Percentiles rank a stretch among this genome's conserved stretches.
phyloP scores from a whole-genome alignment of 2,888 invertebrate genomes.

The Anthophora plumipes region DNA sequence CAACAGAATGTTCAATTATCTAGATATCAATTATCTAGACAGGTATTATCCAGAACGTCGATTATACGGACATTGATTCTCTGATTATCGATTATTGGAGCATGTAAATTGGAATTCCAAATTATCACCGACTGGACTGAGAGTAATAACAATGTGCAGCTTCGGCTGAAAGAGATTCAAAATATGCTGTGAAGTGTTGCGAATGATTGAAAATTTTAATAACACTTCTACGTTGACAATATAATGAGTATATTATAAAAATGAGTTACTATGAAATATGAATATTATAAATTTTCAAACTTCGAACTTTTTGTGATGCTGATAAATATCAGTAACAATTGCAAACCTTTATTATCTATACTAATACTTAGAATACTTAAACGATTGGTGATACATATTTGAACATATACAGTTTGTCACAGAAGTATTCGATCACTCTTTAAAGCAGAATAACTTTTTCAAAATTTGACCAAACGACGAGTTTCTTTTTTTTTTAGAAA shows the following conservation, averaged over 20 bases:
- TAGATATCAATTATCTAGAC: neutral
- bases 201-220: neutral
- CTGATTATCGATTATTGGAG: slow-evolving; percentile 22
- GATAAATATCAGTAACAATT: neutral
- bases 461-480: too few relatives aligned
- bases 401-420: too few relatives aligned
- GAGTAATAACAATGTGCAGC: neutral
- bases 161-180: neutral
- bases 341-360: neutral
- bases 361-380: neutral
- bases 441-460: too few relatives aligned
- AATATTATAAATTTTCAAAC: too few relatives aligned
- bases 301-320: too few relatives aligned
- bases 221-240: too few relatives aligned
- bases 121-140: slow-evolving; percentile 8
- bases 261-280: too few relatives aligned
- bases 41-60: neutral
- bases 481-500: too few relatives aligned
- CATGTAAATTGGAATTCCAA: slow-evolving; percentile 24
- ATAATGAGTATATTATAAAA: too few relatives aligned
- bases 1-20: neutral
- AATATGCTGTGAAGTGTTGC: neutral
- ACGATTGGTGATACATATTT: too few relatives aligned
- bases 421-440: too few relatives aligned
- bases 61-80: slow-evolving; percentile 19